Evolutionary conservation across 1,140 invertebrate species (phyloP), one percentile per base, ranked within the genome.

Genomic region (Marisa cornuarietis): DNA sequence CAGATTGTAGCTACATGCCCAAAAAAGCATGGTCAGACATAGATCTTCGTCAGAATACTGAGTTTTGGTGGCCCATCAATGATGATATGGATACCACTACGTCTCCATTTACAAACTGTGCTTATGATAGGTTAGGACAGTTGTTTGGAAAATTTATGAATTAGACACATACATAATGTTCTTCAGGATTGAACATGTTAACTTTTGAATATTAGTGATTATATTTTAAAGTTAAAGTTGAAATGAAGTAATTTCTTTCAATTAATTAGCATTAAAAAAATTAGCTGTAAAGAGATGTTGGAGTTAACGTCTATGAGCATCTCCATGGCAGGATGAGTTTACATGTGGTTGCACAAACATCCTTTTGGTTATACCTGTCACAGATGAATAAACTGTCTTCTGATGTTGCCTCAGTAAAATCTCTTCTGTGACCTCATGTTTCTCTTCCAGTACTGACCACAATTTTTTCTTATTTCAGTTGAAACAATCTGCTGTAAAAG

Each of bases 41-140:
- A n/a, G 76, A 81, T 9, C 80, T 91, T 62, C 66, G 87, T 31
- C 85, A 78, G 18, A 80, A 87, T 51, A 9, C 82, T 0, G 63
- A 82, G 61, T 90, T 87, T 76, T 83, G 77, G 52, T 91, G 91
- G 91, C 77, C 90, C 61, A 90, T 91, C 42, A 75, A 74, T 20
- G 87, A 90, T 82, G 80, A 84, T 16, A 80, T 79, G 11, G 91
- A 91, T 80, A 91, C 91, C 10, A 91, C 90, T 3, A 78, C 81
- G 52, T 66, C 22, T 6, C 8, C 11, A 58, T 0, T 0, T 8
- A 89, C 90, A 7, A 81, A 90, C 52, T 91, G 91, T 81, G 86
- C 91, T 16, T 91, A 91, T 80, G 91, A 91, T 82, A 86, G 87
- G 86, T 86, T 78, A 18, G 58, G 31, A 54, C 13, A 74, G 24